Evolutionary conservation across 2,113 vertebrate species (phyloP), one percentile per base, ranked within the genome.

Genomic region (Pica pica): DNA sequence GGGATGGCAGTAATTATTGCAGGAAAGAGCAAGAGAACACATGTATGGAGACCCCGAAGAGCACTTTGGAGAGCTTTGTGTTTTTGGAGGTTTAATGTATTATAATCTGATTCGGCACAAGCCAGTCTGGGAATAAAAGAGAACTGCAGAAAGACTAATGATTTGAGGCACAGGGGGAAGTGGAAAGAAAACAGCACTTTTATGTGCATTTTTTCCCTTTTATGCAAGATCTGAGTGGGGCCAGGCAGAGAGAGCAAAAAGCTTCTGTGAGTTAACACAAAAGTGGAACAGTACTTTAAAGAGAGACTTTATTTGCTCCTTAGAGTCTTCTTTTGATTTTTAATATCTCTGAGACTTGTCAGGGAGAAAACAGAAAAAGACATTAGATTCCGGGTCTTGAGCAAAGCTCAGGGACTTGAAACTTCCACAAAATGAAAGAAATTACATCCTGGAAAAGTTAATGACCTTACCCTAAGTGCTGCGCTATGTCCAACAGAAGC

Each of bases 91-190:
- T 95, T 96, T 97, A 96, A 97, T 96, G 56, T 94, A 97, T 96
- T 97, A 93, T 97, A 97, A 97, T 97, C 80, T 94, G 94, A 96
- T 97, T 97, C 93, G 76, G 95, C 97, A 97, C 87, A 90, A 95
- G 71, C 69, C 93, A 95, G 87, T 83, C 69, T 74, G 97, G 97
- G 97, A 97, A 97, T 97, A 97, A 92, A 93, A 77, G 75, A 97
- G 89, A 96, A 96, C 96, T 84, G 92, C 95, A 92, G 90, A 93
- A 97, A 96, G 87, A 83, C 87, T 95, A 97, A 97, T 96, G 92
- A 96, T 95, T 87, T 94, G 95, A 95, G 92, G 83, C 56, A 0
- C 67, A 86, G 68, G 46, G 89, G 83, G 69, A 94, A 73, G 91
- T 89, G 93, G 76, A 94, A 97, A 94, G 91, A 91, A 95, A 93